A percentile compares a stretch with the other conserved stretches of the same genome.
Evolutionary conservation across 2,113 vertebrate species (phyloP).

Genomic region (Chiloscyllium plagiosum): DNA sequence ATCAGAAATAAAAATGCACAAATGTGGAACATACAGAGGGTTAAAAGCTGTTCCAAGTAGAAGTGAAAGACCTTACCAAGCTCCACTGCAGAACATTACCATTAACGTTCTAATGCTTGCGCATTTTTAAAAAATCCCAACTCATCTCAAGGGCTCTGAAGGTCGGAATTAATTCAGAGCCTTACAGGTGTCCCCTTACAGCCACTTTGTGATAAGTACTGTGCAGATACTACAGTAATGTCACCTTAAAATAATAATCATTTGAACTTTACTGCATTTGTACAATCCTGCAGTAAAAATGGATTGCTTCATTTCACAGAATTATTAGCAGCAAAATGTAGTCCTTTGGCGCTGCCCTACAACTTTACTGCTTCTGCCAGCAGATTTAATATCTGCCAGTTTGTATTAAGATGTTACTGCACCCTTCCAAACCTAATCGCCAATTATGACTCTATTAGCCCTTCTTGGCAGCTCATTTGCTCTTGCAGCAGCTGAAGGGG

Average conservation of each 20-base stretch:
- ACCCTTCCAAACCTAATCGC: conserved; percentile 80
- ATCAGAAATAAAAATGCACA: background rate
- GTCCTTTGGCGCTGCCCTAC: conserved; percentile 39
- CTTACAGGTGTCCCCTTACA: conserved; percentile 17
- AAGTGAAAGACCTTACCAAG: background rate
- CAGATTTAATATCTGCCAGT: conserved; percentile 54
- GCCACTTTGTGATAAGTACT: background rate
- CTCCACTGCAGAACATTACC: background rate
- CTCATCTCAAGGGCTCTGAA: conserved; percentile 9
- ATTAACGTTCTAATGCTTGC: background rate
- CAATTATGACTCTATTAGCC: conserved; percentile 99
- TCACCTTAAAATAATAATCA: conserved; percentile 43
- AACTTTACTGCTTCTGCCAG: conserved; percentile 58
- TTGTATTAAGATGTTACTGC: conserved; percentile 71
- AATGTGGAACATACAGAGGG: background rate
- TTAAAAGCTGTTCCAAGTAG: background rate
- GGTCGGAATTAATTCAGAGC: conserved; percentile 24
- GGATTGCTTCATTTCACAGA: conserved; percentile 39
- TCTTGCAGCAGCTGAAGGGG: conserved; percentile 67
- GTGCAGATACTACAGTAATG: conserved; percentile 40
- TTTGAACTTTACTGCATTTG: conserved; percentile 41
- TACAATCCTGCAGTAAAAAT: conserved; percentile 34
- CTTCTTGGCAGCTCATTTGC: conserved; percentile 90
- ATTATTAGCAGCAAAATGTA: conserved; percentile 43
- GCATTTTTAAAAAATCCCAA: background rate